Percentiles rank a stretch among this genome's conserved stretches.
phyloP scores from a whole-genome alignment of 2,113 vertebrate species.

The Eidolon helvum region DNA sequence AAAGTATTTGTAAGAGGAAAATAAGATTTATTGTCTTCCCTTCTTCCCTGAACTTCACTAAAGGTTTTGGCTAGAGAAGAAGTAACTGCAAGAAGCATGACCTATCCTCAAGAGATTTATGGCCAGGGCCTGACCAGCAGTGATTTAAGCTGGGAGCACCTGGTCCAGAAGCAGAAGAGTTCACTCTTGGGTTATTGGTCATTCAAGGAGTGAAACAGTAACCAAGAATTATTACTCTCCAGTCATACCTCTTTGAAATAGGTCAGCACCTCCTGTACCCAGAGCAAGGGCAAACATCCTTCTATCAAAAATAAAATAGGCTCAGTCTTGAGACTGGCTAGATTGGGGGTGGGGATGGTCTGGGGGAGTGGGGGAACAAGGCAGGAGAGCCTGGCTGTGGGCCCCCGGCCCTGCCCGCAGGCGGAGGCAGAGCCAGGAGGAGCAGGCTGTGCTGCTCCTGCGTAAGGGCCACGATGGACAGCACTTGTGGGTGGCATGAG shows the following conservation, averaged over 20 bases:
- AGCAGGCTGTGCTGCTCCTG: conserved; percentile 75
- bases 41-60: neutral
- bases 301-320: conserved; percentile 4
- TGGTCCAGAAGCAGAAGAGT: neutral
- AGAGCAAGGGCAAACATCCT: neutral
- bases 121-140: neutral
- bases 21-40: neutral
- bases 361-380: neutral
- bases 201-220: neutral
- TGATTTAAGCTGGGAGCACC: conserved; percentile 44
- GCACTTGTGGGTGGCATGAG: conserved; percentile 68
- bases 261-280: neutral
- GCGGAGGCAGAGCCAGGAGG: conserved; percentile 80
- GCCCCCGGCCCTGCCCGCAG: conserved; percentile 48
- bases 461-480: conserved; percentile 70
- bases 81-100: conserved; percentile 7
- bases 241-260: neutral
- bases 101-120: conserved; percentile 40
- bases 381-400: neutral
- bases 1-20: conserved; percentile 1
- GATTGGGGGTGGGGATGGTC: conserved; percentile 53
- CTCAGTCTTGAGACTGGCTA: conserved; percentile 87
- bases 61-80: conserved; percentile 40
- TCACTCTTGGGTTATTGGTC: neutral
- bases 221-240: conserved; percentile 3